Conservation (phyloP, 2,888 invertebrate genomes). For the Andrena marginata region DNA sequence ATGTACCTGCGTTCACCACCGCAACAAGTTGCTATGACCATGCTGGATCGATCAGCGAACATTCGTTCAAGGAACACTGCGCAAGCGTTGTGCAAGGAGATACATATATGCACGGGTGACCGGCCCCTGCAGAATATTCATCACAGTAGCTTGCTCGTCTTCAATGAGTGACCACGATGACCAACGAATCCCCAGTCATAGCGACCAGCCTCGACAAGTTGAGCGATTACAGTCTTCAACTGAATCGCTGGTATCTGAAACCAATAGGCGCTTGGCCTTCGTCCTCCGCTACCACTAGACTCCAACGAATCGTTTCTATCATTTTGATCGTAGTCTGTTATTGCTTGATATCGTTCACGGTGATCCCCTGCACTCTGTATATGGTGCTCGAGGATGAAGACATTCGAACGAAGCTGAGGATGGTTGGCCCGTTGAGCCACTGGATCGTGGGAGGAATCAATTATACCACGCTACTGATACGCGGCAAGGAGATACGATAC, state of each 20-base stretch:
- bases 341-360: slow-evolving; percentile 59
- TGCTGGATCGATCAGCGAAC: slow-evolving; percentile 18
- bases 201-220: not conserved
- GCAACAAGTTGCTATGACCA: not conserved
- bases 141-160: not conserved
- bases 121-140: not conserved
- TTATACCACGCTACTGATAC: slow-evolving; percentile 66
- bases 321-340: slow-evolving; percentile 40
- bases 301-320: slow-evolving; percentile 17
- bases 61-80: not conserved
- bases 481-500: slow-evolving; percentile 57
- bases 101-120: no score
- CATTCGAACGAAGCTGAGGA: slow-evolving; percentile 41
- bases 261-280: slow-evolving; percentile 67
- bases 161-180: not conserved
- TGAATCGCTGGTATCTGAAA: slow-evolving; percentile 66
- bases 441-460: slow-evolving; percentile 71
- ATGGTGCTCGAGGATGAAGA: slow-evolving; percentile 60
- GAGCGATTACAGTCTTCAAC: slow-evolving; percentile 32
- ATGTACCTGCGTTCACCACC: not conserved
- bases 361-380: slow-evolving; percentile 67
- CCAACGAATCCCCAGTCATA: not conserved
- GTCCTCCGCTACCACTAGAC: slow-evolving; percentile 2
- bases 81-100: not conserved
- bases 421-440: slow-evolving; percentile 71